Percentiles rank a stretch among this genome's conserved stretches.
Conservation (phyloP, 37 sponge, comb jelly and placozoan species). For the Haliclona indistincta region DNA sequence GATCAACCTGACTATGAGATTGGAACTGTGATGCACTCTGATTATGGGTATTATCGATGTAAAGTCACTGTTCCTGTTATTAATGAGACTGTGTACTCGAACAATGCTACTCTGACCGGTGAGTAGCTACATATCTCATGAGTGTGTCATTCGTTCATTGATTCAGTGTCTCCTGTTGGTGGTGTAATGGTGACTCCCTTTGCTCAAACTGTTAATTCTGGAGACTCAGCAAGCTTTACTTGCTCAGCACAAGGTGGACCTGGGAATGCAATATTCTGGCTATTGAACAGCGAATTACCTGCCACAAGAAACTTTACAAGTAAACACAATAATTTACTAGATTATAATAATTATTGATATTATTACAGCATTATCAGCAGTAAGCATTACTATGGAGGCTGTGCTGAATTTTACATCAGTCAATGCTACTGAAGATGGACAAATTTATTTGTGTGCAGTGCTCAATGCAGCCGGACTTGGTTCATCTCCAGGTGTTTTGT, state of each 20-base stretch:
- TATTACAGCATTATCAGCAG: too few species aligned
- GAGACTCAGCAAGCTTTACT: background rate
- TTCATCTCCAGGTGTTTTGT: constrained; percentile 12
- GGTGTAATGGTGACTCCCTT: constrained; percentile 6
- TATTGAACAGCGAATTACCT: background rate
- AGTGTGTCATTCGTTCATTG: background rate
- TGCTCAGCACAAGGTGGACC: constrained; percentile 65
- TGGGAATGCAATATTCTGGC: constrained; percentile 38
- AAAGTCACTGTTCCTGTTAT: background rate
- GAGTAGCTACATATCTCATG: background rate
- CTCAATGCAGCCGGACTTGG: constrained; percentile 59
- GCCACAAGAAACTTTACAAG: background rate
- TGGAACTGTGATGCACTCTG: background rate
- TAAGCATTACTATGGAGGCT: too few species aligned
- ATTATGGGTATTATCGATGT: constrained; percentile 21
- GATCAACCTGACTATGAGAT: background rate
- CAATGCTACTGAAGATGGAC: constrained; percentile 43
- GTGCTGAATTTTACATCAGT: background rate
- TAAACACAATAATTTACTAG: too few species aligned
- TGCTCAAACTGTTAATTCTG: background rate
- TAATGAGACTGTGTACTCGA: background rate
- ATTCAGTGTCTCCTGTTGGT: constrained; percentile 3
- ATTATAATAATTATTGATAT: too few species aligned
- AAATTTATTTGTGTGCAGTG: constrained; percentile 58
- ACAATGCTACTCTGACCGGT: background rate